These are phyloP conservation scores for Metopia argyrocephala DNA, from an alignment of 2,888 invertebrate species.

Conservation along the genomic window DNA sequence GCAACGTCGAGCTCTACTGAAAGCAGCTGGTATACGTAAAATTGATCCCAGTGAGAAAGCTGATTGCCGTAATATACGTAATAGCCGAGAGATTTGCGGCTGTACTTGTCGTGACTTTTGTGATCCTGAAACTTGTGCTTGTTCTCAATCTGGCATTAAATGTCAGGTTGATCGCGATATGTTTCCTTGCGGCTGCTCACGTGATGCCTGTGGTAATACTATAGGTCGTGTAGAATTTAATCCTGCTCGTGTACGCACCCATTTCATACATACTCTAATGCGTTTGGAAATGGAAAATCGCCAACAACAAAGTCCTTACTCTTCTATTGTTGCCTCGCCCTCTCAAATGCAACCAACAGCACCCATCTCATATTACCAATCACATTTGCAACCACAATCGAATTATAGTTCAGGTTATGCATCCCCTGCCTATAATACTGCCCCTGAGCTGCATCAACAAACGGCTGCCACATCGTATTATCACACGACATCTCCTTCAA, in stretches of 20 bases:
- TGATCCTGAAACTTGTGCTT: slow-evolving; percentile 96
- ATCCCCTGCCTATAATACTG: slow-evolving; percentile 71
- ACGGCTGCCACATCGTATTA: slow-evolving; percentile 63
- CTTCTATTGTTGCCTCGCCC: slow-evolving; percentile 45
- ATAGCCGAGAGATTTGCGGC: slow-evolving; percentile 95
- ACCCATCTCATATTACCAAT: slow-evolving; percentile 68
- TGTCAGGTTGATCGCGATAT: slow-evolving; percentile 97
- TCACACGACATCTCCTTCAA: slow-evolving; percentile 61
- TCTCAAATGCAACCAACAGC: slow-evolving; percentile 49
- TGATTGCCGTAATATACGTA: slow-evolving; percentile 94
- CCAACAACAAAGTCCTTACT: slow-evolving; percentile 78
- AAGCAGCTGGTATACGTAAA: slow-evolving; percentile 95
- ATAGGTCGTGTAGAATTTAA: slow-evolving; percentile 97
- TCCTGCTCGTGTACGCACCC: slow-evolving; percentile 95
- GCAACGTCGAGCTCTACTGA: slow-evolving; percentile 90
- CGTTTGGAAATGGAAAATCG: slow-evolving; percentile 90
- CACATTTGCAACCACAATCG: slow-evolving; percentile 72
- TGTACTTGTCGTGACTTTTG: slow-evolving; percentile 95
- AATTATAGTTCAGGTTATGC: slow-evolving; percentile 76
- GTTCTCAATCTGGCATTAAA: slow-evolving; percentile 96
- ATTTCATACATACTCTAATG: slow-evolving; percentile 98
- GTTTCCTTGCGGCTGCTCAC: slow-evolving; percentile 97
- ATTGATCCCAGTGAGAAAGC: slow-evolving; percentile 96
- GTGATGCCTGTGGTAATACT: slow-evolving; percentile 95
- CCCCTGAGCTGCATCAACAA: slow-evolving; percentile 67